phyloP scores from a whole-genome alignment of 2,888 invertebrate genomes.

The Ctenicera cuprea region DNA sequence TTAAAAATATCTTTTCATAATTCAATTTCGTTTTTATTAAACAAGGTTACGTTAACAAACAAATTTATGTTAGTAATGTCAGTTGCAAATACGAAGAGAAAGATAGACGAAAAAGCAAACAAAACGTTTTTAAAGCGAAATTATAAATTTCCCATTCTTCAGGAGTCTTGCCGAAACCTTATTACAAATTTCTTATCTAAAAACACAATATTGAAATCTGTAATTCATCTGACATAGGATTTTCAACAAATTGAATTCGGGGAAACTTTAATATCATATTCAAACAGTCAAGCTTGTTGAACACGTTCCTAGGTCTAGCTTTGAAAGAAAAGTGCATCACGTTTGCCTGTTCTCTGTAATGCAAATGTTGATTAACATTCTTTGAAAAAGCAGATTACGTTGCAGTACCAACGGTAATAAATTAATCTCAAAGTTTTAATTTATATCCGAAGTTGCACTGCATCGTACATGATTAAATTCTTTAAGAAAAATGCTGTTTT shows the following conservation, averaged over 20 bases:
- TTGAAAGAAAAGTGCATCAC: conserved; percentile 38
- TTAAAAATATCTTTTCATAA: conserved; percentile 3
- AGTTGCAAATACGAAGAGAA: not conserved
- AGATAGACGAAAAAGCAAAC: not conserved
- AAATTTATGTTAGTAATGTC: not conserved
- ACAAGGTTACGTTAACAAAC: not conserved
- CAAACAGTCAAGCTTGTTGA: conserved; percentile 23
- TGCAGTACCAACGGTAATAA: conserved; percentile 43
- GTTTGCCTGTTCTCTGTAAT: conserved; percentile 40
- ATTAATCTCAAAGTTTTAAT: conserved; percentile 47
- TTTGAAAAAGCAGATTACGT: conserved; percentile 39
- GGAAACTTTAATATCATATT: conserved; percentile 34
- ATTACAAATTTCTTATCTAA: conserved; percentile 32
- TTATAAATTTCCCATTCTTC: conserved; percentile 15
- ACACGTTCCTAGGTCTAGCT: conserved; percentile 10
- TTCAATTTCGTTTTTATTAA: conserved; percentile 17
- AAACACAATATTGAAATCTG: conserved; percentile 35
- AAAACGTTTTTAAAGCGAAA: not conserved
- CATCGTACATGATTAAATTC: conserved; percentile 44
- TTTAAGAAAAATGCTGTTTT: conserved; percentile 35
- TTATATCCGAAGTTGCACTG: conserved; percentile 35
- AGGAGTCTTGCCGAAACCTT: conserved; percentile 3
- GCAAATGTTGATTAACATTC: conserved; percentile 52
- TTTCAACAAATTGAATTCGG: conserved; percentile 36
- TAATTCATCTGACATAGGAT: conserved; percentile 36